Percentiles rank a stretch among this genome's conserved stretches.
phyloP scores from a whole-genome alignment of 2,113 vertebrate genomes.

The Edolisoma coerulescens region DNA sequence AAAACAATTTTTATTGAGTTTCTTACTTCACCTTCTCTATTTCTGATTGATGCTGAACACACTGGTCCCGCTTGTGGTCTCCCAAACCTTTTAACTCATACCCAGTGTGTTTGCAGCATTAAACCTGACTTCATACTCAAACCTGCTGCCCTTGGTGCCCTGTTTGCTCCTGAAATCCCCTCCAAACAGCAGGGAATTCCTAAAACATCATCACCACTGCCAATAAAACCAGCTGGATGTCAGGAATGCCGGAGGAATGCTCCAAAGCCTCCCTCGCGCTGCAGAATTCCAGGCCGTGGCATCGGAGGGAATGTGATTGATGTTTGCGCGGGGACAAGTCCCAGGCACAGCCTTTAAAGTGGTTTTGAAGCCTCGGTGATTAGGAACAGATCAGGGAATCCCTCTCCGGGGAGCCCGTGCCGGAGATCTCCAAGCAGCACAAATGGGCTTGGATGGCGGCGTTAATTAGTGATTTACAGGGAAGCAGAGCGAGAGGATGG shows the following conservation, averaged over 20 bases:
- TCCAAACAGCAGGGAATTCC: not conserved
- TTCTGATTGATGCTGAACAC: not conserved
- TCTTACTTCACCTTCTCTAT: not conserved
- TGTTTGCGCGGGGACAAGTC: not conserved
- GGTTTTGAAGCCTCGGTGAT: not conserved
- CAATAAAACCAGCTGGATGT: not conserved
- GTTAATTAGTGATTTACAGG: constrained; percentile 23
- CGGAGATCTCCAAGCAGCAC: not conserved
- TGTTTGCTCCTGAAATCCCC: not conserved
- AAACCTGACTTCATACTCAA: not conserved
- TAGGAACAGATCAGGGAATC: not conserved
- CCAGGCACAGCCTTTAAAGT: not conserved
- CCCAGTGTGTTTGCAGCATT: not conserved
- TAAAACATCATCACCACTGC: not conserved
- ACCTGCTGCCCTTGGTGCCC: not conserved
- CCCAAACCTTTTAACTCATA: not conserved
- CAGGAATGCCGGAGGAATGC: not conserved
- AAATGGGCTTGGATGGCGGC: not conserved
- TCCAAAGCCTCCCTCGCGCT: not conserved
- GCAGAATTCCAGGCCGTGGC: not conserved
- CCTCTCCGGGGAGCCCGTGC: not conserved
- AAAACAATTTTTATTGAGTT: not conserved
- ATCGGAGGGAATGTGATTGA: not conserved
- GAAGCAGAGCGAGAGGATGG: not conserved
- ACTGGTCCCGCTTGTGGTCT: not conserved